Conservation (phyloP, 2,113 vertebrate species). For the Opisthocomus hoazin region DNA sequence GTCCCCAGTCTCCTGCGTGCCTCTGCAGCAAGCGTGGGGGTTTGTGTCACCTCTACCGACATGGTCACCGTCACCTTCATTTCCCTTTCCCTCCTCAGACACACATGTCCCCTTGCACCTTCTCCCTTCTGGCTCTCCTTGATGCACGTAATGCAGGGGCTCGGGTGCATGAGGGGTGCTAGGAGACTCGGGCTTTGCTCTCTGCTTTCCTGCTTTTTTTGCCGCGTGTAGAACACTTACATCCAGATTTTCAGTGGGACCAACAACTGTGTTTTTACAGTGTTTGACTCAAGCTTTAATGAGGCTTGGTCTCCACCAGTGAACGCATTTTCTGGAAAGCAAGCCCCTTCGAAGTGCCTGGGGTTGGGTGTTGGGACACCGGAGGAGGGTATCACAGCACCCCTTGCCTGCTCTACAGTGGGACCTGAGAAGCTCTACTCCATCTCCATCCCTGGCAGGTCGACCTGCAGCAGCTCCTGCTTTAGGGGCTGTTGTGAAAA, state of each 20-base stretch:
- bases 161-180: rapidly evolving
- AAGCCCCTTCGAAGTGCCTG: rapidly evolving
- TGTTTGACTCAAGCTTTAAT: not conserved
- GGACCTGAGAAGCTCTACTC: rapidly evolving
- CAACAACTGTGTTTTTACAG: not conserved
- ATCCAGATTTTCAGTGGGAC: not conserved
- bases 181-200: not conserved
- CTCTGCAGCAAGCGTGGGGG: not conserved
- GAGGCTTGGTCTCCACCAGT: not conserved
- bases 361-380: rapidly evolving
- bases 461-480: not conserved
- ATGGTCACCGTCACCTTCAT: not conserved
- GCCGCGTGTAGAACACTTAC: not conserved
- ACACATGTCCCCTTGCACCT: rapidly evolving
- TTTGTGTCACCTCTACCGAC: not conserved
- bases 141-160: not conserved
- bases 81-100: not conserved
- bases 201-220: not conserved
- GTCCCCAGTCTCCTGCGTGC: not conserved
- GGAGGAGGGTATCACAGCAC: not conserved
- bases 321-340: not conserved
- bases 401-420: not conserved
- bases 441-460: not conserved
- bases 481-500: not conserved
- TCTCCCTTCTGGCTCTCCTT: not conserved